A percentile compares a stretch with the other conserved stretches of the same genome.
These are phyloP conservation scores for Anoplopoma fimbria DNA, from an alignment of 2,113 vertebrate genomes.

Conservation along the genomic window DNA sequence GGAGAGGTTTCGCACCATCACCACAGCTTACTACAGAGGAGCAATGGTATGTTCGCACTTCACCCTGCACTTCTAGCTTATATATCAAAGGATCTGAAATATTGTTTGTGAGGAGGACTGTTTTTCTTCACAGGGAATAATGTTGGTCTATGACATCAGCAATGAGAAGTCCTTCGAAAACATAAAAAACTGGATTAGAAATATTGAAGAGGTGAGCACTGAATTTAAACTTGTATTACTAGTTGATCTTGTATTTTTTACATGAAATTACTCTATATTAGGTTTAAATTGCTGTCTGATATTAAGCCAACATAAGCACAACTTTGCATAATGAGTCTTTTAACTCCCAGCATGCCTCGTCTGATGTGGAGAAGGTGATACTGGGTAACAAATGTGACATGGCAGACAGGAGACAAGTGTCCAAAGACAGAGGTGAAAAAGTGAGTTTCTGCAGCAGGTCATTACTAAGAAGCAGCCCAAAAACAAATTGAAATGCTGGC, in stretches of 20 bases:
- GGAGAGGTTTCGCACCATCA: conserved; percentile 95
- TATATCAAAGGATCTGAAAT: not conserved
- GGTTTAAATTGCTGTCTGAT: not conserved
- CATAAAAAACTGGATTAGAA: conserved; percentile 99
- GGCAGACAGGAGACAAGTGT: conserved; percentile 98
- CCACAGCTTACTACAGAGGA: conserved; percentile 94
- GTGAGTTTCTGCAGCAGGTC: conserved; percentile 75
- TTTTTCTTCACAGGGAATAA: conserved; percentile 89
- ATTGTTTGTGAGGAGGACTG: not conserved
- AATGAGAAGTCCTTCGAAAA: conserved; percentile 99
- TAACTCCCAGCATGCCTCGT: conserved; percentile 91
- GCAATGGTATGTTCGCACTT: conserved; percentile 87
- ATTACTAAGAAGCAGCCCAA: not conserved
- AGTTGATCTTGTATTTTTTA: not conserved
- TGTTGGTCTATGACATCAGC: conserved; percentile 98
- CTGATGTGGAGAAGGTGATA: conserved; percentile 98
- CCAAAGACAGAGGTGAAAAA: conserved; percentile 97
- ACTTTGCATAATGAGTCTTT: conserved; percentile 16
- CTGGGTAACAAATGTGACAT: conserved; percentile 98
- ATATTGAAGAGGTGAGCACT: conserved; percentile 94
- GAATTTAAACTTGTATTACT: not conserved
- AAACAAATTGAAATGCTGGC: not conserved
- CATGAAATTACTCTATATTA: not conserved
- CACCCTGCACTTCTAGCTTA: too few species aligned
- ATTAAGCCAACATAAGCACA: not conserved